Evolutionary conservation across 2,113 vertebrate genomes (phyloP).

Genomic region (Phalacrocorax pelagicus): DNA sequence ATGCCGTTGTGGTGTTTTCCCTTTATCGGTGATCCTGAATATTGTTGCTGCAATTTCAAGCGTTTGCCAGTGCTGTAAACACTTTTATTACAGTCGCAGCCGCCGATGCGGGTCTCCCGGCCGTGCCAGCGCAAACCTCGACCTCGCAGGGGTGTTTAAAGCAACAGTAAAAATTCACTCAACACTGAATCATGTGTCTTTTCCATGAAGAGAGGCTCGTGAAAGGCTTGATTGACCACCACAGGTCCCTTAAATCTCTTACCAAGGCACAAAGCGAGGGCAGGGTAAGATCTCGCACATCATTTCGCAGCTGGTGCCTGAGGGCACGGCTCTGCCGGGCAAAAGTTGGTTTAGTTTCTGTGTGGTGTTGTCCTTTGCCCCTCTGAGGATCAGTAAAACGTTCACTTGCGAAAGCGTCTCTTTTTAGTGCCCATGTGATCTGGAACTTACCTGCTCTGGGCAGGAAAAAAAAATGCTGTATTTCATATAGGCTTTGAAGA

Average conservation of each 20-base stretch:
- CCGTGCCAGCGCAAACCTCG: background rate
- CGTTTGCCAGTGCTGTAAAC: background rate
- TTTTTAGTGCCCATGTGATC: background rate
- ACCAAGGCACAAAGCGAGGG: background rate
- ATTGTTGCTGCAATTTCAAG: background rate
- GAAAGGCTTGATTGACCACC: background rate
- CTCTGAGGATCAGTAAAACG: background rate
- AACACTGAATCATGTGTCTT: background rate
- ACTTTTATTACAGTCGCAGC: background rate
- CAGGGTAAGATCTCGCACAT: background rate
- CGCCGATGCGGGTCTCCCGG: background rate
- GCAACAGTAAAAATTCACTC: background rate
- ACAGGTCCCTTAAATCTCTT: background rate
- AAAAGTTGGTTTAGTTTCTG: background rate
- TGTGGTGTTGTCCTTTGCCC: background rate
- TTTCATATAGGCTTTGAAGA: background rate
- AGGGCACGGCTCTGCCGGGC: rapidly evolving
- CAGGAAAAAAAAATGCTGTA: too few species aligned
- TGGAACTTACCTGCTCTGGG: background rate
- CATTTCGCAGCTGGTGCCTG: rapidly evolving
- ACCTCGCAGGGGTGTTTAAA: background rate
- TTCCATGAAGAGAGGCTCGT: background rate
- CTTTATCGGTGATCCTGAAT: background rate
- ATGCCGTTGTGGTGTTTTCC: background rate
- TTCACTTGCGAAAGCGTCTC: background rate